These are phyloP conservation scores for Dugesia japonica DNA, from an alignment of 2,888 invertebrate genomes.

Conservation along the genomic window DNA sequence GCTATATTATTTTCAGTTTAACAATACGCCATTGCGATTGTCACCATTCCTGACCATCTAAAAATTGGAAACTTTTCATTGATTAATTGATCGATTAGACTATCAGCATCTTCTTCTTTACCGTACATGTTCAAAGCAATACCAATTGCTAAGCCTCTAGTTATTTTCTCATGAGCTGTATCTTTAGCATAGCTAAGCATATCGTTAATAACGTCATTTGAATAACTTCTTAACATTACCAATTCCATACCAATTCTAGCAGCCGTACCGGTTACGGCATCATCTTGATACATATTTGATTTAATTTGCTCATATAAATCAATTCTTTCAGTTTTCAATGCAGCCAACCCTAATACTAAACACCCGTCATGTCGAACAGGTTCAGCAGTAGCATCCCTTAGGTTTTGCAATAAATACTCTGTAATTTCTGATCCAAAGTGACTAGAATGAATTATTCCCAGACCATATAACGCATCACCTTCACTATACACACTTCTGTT, in stretches of 20 bases:
- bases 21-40: conserved; percentile 89
- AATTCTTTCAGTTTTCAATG: too few relatives aligned
- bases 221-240: conserved; percentile 95
- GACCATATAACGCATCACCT: conserved; percentile 52
- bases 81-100: too few relatives aligned
- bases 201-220: conserved; percentile 73
- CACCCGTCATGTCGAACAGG: conserved; percentile 94
- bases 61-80: conserved; percentile 84
- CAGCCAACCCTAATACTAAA: conserved; percentile 85
- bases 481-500: conserved; percentile 55
- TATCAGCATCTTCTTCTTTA: too few relatives aligned
- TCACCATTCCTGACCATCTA: conserved; percentile 88
- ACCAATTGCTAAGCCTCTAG: too few relatives aligned
- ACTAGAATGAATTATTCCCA: conserved; percentile 72
- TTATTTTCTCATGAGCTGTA: too few relatives aligned
- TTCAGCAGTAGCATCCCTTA: conserved; percentile 71
- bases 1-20: conserved; percentile 94
- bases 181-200: conserved; percentile 77
- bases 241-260: conserved; percentile 97
- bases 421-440: conserved; percentile 66
- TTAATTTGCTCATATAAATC: too few relatives aligned
- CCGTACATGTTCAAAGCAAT: conserved; percentile 92
- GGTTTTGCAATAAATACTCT: conserved; percentile 79
- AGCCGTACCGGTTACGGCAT: too few relatives aligned
- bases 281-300: too few relatives aligned